phyloP scores from a whole-genome alignment of 2,888 invertebrate genomes.

The Catocala fraxini region DNA sequence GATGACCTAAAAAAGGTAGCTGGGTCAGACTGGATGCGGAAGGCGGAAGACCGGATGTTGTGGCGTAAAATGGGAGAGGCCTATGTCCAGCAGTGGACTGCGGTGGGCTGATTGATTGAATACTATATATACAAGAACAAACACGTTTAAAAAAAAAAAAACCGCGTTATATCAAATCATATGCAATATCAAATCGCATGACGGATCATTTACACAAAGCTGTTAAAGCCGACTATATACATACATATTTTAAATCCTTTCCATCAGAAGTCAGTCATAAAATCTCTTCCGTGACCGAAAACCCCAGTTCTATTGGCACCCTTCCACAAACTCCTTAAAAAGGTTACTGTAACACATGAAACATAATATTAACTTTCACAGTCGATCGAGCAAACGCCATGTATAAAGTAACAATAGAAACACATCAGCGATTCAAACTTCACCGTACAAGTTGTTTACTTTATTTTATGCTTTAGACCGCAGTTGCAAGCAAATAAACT shows the following conservation, averaged over 20 bases:
- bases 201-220: not conserved
- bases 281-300: slow-evolving; percentile 15
- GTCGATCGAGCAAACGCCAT: slow-evolving; percentile 47
- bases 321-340: slow-evolving; percentile 39
- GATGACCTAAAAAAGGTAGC: no score
- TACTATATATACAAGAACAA: no score
- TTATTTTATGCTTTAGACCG: slow-evolving; percentile 52
- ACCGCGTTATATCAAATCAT: no score
- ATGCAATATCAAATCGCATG: not conserved
- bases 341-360: slow-evolving; percentile 40
- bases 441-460: slow-evolving; percentile 48
- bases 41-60: no score
- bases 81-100: no score
- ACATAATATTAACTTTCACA: slow-evolving; percentile 50
- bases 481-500: slow-evolving; percentile 65
- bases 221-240: not conserved
- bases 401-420: slow-evolving; percentile 54
- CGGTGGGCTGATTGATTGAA: no score
- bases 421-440: slow-evolving; percentile 52
- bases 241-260: slow-evolving; percentile 6
- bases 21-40: no score
- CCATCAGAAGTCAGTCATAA: slow-evolving; percentile 18
- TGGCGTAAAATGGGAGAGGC: no score
- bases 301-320: slow-evolving; percentile 31
- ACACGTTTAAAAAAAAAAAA: no score